Evolutionary conservation across 2,113 vertebrate species (phyloP), one percentile per base, ranked within the genome.

Genomic region (Pachypanchax playfairii): DNA sequence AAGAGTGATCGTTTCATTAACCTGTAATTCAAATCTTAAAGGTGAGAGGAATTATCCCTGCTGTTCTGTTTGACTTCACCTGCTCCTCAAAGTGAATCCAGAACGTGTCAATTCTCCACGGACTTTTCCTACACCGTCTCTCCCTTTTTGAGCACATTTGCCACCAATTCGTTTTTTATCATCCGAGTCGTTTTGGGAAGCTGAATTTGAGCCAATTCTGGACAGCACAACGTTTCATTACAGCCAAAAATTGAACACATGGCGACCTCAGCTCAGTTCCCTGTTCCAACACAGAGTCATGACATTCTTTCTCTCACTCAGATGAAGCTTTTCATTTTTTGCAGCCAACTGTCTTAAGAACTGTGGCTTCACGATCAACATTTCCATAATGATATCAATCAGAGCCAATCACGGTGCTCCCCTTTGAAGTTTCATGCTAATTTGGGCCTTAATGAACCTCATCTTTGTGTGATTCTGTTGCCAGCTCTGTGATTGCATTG

Each of bases 401-500:
- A 80, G 65, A 75, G 64, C 78, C 69, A 86, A 88, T 88, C 80
- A 83, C 21, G 2, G 11, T 9, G 36, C 53, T 73, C 15, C 56
- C 48, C 63, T 65, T 75, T 75, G 65, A 83, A 70, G 80, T 41
- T 29, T 50, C 51, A 74, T 79, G 31, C 79, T 83, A 84, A 87
- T 84, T 82, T 67, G 22, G 17, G 36, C 61, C 39, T 70, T 79
- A 73, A 83, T 74, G 65, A 86, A 78, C 71, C 51, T 43, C 70
- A 43, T 79, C 69, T 76, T 56, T 17, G 56, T 66, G 31, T 41
- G 61, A 77, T 84, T 78, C 78, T 65, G 54, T 73, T 43, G 22
- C 71, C 71, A 57, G 67, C 50, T 35, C 77, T n/a, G n/a, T 84
- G 87, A 87, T 85, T 81, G 84, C 84, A 77, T 67, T 73, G 79